Percentiles rank a stretch among this genome's conserved stretches.
Conservation (phyloP, 1,140 invertebrate species). For the Holcopasites calliopsidis region DNA sequence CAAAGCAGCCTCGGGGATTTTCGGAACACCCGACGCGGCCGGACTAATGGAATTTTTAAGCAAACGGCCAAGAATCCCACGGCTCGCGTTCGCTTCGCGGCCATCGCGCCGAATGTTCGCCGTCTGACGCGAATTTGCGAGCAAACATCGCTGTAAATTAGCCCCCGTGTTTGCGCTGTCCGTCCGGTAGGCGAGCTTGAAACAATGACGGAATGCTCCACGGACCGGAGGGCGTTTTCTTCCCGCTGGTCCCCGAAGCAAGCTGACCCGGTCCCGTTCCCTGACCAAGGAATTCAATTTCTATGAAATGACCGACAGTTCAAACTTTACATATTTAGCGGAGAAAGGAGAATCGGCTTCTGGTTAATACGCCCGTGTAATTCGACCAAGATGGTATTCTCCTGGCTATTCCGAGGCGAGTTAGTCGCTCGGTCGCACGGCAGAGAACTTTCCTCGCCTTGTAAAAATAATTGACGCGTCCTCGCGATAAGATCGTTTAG, state of each 20-base stretch:
- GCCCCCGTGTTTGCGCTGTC: slow-evolving; percentile 50
- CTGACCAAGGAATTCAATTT: slow-evolving; percentile 25
- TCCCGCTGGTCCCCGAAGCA: neutral
- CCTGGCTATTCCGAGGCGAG: neutral
- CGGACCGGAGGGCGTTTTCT: neutral
- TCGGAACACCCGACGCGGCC: neutral
- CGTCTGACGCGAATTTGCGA: slow-evolving; percentile 47
- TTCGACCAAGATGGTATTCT: too few relatives aligned
- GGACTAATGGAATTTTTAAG: slow-evolving; percentile 61
- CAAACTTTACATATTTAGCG: too few relatives aligned
- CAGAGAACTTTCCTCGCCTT: neutral
- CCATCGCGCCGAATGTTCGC: neutral
- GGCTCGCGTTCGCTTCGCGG: slow-evolving; percentile 25
- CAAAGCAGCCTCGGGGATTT: slow-evolving; percentile 20
- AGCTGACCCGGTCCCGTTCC: neutral
- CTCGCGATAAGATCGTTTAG: slow-evolving; percentile 6
- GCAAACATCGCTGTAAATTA: slow-evolving; percentile 56
- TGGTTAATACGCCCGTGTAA: too few relatives aligned
- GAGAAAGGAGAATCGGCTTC: too few relatives aligned
- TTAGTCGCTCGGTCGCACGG: neutral
- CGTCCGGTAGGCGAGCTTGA: slow-evolving; percentile 10
- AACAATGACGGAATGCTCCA: neutral
- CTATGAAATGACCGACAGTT: neutral
- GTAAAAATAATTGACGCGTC: too few relatives aligned
- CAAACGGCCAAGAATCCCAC: slow-evolving; percentile 51